Evolutionary conservation across 2,888 invertebrate species (phyloP).

Genomic region (Ecdyonurus torrentis): DNA sequence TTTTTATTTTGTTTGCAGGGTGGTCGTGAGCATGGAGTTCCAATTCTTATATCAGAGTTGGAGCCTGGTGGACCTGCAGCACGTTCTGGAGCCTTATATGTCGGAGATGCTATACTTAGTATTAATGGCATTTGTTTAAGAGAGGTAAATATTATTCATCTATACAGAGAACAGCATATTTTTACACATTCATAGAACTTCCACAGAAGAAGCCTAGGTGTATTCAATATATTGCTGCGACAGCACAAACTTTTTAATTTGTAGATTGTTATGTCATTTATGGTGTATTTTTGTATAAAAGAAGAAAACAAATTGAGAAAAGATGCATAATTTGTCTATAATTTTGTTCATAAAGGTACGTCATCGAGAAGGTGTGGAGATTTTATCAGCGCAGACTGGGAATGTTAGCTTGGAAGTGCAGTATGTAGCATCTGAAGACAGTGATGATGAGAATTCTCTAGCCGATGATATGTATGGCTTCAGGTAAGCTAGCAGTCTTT

Average conservation of each 20-base stretch:
- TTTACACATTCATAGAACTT: too few relatives aligned
- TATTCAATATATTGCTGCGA: too few relatives aligned
- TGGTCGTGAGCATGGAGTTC: slow-evolving; percentile 72
- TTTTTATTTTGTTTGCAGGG: too few relatives aligned
- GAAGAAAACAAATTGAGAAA: too few relatives aligned
- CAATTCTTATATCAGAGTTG: slow-evolving; percentile 69
- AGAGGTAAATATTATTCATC: slow-evolving; percentile 30
- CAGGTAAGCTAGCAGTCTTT: slow-evolving; percentile 22
- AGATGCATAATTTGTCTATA: too few relatives aligned
- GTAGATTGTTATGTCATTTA: too few relatives aligned
- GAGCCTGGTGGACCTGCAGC: slow-evolving; percentile 63
- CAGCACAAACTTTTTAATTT: too few relatives aligned
- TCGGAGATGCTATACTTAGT: slow-evolving; percentile 69
- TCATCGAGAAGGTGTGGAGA: slow-evolving; percentile 65
- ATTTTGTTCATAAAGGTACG: slow-evolving; percentile 46
- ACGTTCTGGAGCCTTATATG: slow-evolving; percentile 50
- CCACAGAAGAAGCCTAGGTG: too few relatives aligned
- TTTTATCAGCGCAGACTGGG: slow-evolving; percentile 59
- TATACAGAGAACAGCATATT: too few relatives aligned
- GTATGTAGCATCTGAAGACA: slow-evolving; percentile 43
- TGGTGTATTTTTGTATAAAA: too few relatives aligned
- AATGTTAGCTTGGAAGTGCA: slow-evolving; percentile 61
- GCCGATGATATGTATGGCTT: slow-evolving; percentile 38
- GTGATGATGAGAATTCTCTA: slow-evolving; percentile 46
- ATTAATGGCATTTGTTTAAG: slow-evolving; percentile 64